Percentiles rank a stretch among this genome's conserved stretches.
phyloP scores from a whole-genome alignment of 2,113 vertebrate species.

The Equus quagga region DNA sequence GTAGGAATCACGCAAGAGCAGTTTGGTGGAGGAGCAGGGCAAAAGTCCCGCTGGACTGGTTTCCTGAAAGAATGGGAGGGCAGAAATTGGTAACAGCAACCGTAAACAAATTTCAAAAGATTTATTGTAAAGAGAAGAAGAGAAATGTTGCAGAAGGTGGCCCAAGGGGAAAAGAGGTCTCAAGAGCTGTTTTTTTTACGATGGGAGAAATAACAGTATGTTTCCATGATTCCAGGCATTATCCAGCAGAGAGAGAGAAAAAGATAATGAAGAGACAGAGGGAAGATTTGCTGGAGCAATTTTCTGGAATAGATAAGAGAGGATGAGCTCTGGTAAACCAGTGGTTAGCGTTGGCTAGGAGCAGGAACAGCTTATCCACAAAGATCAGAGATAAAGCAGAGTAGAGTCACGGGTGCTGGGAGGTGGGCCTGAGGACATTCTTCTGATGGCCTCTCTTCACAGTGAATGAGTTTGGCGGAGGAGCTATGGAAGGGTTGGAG shows the following conservation, averaged over 20 bases:
- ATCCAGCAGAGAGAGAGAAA: not conserved
- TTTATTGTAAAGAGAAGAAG: not conserved
- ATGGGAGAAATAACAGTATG: not conserved
- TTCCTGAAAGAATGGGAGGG: not conserved
- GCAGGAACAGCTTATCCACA: not conserved
- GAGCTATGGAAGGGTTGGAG: not conserved
- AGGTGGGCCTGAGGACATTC: not conserved
- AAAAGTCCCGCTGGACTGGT: not conserved
- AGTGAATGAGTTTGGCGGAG: not conserved
- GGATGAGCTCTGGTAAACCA: not conserved
- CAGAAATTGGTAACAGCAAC: not conserved
- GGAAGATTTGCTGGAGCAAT: not conserved
- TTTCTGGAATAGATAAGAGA: not conserved
- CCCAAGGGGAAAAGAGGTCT: not conserved
- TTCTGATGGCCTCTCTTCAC: not conserved
- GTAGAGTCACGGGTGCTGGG: not conserved
- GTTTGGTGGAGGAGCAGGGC: not conserved
- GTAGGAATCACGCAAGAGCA: not conserved
- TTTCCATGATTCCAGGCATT: not conserved
- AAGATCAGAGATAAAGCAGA: not conserved
- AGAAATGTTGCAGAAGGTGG: not conserved
- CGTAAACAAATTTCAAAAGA: not conserved
- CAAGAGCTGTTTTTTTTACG: not conserved
- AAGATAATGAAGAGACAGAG: not conserved
- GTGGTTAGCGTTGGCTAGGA: not conserved